Evolutionary conservation across 2,797 vertebrate species (phyloP).

Genomic region (Cynodonichthys magdalenae): DNA sequence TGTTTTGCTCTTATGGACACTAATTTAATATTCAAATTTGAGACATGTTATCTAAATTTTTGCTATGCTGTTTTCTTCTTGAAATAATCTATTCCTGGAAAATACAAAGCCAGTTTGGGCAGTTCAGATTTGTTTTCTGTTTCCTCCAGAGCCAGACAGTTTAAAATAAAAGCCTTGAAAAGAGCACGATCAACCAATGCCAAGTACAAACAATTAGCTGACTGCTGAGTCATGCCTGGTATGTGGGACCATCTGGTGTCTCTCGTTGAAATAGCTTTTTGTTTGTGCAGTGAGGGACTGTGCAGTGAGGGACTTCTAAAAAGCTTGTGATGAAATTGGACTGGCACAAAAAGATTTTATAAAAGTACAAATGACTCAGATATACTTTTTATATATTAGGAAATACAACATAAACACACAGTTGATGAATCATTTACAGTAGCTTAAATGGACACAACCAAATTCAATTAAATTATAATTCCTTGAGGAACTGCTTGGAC

Average conservation of each 20-base stretch:
- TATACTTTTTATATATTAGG: background rate
- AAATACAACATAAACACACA: background rate
- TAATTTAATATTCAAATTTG: background rate
- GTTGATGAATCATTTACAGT: too few relatives aligned
- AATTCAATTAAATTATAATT: background rate
- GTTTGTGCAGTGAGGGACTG: background rate
- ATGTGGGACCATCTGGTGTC: conserved; percentile 2
- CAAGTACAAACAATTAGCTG: conserved; percentile 11
- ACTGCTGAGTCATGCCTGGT: conserved; percentile 20
- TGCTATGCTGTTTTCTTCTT: background rate
- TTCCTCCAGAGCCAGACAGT: background rate
- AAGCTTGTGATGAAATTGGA: background rate
- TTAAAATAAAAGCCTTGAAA: background rate
- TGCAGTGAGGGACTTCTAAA: background rate
- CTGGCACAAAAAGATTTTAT: background rate
- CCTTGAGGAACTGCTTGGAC: too few relatives aligned
- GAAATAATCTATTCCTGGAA: background rate
- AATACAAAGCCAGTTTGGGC: background rate
- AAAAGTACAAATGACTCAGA: background rate
- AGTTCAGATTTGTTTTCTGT: background rate
- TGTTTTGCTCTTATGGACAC: background rate
- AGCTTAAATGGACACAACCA: background rate
- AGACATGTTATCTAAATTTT: background rate
- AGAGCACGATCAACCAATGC: background rate
- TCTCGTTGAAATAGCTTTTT: conserved; percentile 5